Percentiles rank a stretch among this genome's conserved stretches.
Evolutionary conservation across 2,888 invertebrate genomes (phyloP).

Genomic region (Perizoma flavofasciatum): DNA sequence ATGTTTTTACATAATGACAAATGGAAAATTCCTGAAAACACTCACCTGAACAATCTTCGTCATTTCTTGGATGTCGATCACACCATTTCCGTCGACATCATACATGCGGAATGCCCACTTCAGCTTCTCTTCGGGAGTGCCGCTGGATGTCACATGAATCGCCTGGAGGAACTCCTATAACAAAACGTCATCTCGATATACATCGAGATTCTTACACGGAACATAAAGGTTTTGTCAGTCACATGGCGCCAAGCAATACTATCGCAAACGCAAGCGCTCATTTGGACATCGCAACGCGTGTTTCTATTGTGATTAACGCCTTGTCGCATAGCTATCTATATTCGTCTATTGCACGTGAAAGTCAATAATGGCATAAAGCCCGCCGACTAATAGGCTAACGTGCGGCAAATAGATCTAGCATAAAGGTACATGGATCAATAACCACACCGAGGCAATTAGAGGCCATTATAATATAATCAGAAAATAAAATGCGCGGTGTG

Average conservation of each 20-base stretch:
- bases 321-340: constrained; percentile 23
- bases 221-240: constrained; percentile 17
- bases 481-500: constrained; percentile 1
- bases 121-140: constrained; percentile 98
- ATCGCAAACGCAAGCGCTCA: constrained; percentile 17
- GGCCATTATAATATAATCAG: neutral
- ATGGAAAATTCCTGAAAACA: neutral
- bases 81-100: constrained; percentile 98
- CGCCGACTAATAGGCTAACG: constrained; percentile 4
- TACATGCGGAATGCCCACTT: constrained; percentile 99
- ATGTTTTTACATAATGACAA: too few species aligned
- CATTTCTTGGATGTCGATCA: constrained; percentile 99
- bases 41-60: constrained; percentile 98
- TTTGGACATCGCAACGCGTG: constrained; percentile 16
- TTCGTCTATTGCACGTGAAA: constrained; percentile 14
- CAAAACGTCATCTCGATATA: constrained; percentile 59
- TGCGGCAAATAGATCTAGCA: constrained; percentile 15
- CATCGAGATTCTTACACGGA: constrained; percentile 30
- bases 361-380: constrained; percentile 16
- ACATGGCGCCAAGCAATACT: constrained; percentile 6
- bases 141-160: constrained; percentile 98
- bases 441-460: constrained; percentile 11
- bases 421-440: constrained; percentile 3
- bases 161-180: constrained; percentile 97
- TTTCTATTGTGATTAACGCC: constrained; percentile 5